Percentiles rank a stretch among this genome's conserved stretches.
phyloP scores from a whole-genome alignment of 2,797 vertebrate species.

The Tapirus indicus region DNA sequence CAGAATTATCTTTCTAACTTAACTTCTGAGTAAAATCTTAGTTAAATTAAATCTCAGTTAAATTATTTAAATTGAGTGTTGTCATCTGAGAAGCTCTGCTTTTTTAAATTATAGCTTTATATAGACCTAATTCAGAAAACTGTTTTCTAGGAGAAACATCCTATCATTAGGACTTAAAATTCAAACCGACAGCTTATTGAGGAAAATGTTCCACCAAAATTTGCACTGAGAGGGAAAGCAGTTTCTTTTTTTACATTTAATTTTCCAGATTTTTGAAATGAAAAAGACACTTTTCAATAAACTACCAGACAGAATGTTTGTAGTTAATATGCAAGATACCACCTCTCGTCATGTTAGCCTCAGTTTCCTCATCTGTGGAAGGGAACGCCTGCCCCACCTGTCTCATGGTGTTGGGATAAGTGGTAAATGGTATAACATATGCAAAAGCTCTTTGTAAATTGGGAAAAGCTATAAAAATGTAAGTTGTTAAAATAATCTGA shows the following conservation, averaged over 20 bases:
- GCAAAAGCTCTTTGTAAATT: constrained; percentile 15
- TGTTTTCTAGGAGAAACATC: constrained; percentile 41
- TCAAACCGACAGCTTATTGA: not conserved
- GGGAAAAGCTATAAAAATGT: not conserved
- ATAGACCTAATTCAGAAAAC: not conserved
- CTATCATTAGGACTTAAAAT: not conserved
- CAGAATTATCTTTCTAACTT: constrained; percentile 18
- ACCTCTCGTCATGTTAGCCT: not conserved
- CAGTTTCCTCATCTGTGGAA: not conserved
- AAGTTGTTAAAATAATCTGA: not conserved
- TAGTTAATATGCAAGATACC: not conserved
- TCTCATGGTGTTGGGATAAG: not conserved
- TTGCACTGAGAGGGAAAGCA: not conserved
- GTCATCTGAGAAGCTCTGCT: not conserved
- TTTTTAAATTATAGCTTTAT: not conserved
- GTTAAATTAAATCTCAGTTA: no score
- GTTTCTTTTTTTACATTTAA: not conserved
- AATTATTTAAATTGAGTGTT: constrained; percentile 11
- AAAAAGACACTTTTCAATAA: not conserved
- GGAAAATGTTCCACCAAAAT: not conserved
- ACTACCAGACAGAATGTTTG: not conserved
- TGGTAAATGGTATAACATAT: not conserved
- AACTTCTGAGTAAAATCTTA: not conserved
- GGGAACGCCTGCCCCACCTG: not conserved
- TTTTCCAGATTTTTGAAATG: constrained; percentile 19